Conservation (phyloP, 2,113 vertebrate genomes). For the Glaucomys volans region DNA sequence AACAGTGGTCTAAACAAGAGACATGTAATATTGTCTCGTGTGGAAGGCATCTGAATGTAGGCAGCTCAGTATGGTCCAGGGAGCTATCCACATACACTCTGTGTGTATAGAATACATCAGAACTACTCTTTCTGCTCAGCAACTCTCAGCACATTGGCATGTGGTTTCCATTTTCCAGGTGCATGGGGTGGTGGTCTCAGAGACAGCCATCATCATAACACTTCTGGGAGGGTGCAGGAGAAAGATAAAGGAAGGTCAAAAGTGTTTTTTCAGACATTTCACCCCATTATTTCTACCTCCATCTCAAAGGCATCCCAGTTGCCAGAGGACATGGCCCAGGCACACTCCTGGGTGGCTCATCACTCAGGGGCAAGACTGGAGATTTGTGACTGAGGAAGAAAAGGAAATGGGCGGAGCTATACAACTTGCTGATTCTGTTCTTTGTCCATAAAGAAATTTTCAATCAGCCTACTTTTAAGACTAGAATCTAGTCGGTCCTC, state of each 20-base stretch:
- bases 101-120: background rate
- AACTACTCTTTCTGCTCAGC: background rate
- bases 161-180: background rate
- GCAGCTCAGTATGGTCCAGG: background rate
- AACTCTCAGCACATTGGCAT: background rate
- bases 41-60: background rate
- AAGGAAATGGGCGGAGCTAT: background rate
- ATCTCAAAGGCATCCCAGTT: background rate
- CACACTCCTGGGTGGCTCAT: background rate
- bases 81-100: background rate
- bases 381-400: background rate
- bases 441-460: background rate
- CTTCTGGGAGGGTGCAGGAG: background rate
- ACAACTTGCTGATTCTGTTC: background rate
- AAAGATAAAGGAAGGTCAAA: background rate
- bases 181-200: background rate
- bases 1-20: background rate
- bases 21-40: background rate
- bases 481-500: background rate
- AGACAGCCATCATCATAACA: background rate
- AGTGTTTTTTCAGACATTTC: background rate
- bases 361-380: background rate
- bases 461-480: background rate
- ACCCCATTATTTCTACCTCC: background rate
- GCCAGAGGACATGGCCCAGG: background rate